These are phyloP conservation scores for Syngnathus rostellatus DNA, from an alignment of 2,797 vertebrate species.

Conservation along the genomic window DNA sequence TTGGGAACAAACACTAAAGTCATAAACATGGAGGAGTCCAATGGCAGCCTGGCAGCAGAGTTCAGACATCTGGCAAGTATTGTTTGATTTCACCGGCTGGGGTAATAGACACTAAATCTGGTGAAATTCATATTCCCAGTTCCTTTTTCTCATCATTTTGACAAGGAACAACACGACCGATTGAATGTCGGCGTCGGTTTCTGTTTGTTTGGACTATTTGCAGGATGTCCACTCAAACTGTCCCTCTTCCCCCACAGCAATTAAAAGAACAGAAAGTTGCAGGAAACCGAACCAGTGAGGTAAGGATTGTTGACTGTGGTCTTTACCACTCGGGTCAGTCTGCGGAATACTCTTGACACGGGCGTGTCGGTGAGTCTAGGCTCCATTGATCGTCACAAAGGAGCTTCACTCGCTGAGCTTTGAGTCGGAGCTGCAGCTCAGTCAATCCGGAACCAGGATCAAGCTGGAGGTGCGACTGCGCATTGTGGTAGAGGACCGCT, in stretches of 20 bases:
- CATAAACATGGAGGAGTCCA: conserved; percentile 99
- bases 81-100: background rate
- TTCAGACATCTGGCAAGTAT: conserved; percentile 85
- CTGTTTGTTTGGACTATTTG: no score
- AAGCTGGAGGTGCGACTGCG: conserved; percentile 79
- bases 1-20: conserved; percentile 90
- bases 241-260: conserved; percentile 69
- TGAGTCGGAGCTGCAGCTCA: conserved; percentile 73
- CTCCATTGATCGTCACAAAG: conserved; percentile 56
- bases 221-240: background rate
- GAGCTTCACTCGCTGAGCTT: conserved; percentile 60
- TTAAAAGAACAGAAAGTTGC: conserved; percentile 91
- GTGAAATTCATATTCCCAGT: background rate
- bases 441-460: conserved; percentile 78
- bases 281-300: conserved; percentile 86
- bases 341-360: background rate
- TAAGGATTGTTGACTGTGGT: conserved; percentile 43
- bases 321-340: background rate
- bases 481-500: background rate
- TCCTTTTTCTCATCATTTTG: no score
- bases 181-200: no score
- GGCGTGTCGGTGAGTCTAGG: conserved; percentile 27
- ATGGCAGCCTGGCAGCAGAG: conserved; percentile 89
- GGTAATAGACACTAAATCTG: background rate
- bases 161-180: no score